Evolutionary conservation across 2,797 vertebrate genomes (phyloP), one percentile per base, ranked within the genome.

Genomic region (Cynodonichthys magdalenae): DNA sequence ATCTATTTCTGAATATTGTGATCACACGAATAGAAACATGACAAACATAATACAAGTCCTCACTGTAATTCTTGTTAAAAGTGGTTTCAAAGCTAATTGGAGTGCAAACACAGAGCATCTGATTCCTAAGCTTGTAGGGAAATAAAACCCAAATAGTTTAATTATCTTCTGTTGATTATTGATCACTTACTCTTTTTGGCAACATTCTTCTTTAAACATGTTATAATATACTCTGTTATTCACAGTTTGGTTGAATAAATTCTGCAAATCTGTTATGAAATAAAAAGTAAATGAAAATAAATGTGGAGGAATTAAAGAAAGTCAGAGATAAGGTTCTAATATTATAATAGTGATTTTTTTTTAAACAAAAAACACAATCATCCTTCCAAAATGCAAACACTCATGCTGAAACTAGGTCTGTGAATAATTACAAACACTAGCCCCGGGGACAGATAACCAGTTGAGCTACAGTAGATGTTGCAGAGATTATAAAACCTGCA

Each of bases 381-480:
- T 12, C 27, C 44, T 49, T 60, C 36, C 39, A 59, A 42, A 73
- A 72, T 20, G 51, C 57, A 77, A 60, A 76, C 47, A 71, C 75
- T 51, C 71, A 63, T 71, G 63, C 80, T 68, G 74, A 88, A 89
- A 77, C 84, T 79, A 83, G 81, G 76, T 82, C 87, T 91, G 88
- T 90, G 90, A 83, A 86, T 81, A 80, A 91, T 87, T 85, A 87
- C 79, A 90, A 89, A 89, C 76, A 73, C 77, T 69, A 85, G 84
- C 77, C 89, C 57, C 61, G 69, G 59, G 34, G 64, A 55, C 80
- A 51, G 27, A 69, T 36, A 20, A 67, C n/a, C 29, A 72, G 71
- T 44, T 85, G 74, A 70, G 87, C 89, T 85, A 83, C 87, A 79
- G 82, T 87, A 76, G 74, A 42, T 59, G 81, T 72, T 84, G 86